Evolutionary conservation across 2,113 vertebrate genomes (phyloP), one percentile per base, ranked within the genome.

Genomic region (Candoia aspera): DNA sequence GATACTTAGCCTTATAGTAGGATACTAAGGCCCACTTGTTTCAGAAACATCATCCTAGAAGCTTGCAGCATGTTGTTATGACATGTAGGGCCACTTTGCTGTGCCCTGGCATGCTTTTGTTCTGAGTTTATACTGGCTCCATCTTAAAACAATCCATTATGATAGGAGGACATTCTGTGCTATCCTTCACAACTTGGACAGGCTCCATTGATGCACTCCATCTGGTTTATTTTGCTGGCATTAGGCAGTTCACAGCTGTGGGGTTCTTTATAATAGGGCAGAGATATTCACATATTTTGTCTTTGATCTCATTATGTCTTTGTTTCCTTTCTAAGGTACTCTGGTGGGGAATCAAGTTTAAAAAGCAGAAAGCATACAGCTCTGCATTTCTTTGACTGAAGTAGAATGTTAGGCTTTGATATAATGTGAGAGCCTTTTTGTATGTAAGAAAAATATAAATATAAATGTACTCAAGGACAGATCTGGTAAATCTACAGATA

Each of bases 211-310:
- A 42, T 83, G 87, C 84, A 4, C 0, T 97, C 96, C 95, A 96
- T 94, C 96, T 96, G 96, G 92, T 95, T 97, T 96, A 95, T 96
- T 92, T 93, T 94, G 92, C 92, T 97, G 96, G 95, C 97, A 95
- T 89, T 91, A 93, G 88, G 91, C 37, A 93, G 89, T 86, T 64
- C 90, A 92, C 95, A 97, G 95, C 95, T 96, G 96, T 96, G 93
- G 96, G 96, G 62, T 37, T 96, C 73, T 91, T 95, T 94, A 92
- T 96, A 95, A 95, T 89, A 93, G 91, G 92, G 94, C 87, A 91
- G 90, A 94, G 94, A 92, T 90, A 79, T 94, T 94, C 92, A 94
- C 95, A 90, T 0, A 1, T 62, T 95, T 94, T 91, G 93, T 91
- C 93, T 93, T 62, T 60, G 90, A 86, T 94, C 90, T 93, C 92